Evolutionary conservation across 2,797 vertebrate species (phyloP).

Genomic region (Micromesistius poutassou): DNA sequence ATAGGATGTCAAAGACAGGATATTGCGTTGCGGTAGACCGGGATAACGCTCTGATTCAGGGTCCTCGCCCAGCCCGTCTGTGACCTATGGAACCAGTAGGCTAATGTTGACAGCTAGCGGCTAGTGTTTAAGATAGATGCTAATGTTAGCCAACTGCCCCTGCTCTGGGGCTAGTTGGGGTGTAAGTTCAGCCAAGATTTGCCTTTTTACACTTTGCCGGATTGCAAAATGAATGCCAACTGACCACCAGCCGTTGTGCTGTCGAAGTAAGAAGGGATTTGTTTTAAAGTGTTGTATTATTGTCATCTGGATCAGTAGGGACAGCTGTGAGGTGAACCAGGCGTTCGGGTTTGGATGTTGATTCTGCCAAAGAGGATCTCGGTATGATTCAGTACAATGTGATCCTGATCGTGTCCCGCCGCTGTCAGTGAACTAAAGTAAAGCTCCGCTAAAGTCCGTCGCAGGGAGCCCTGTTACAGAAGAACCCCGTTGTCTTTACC

Average conservation of each 20-base stretch:
- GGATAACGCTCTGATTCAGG: neutral
- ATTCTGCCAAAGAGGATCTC: neutral
- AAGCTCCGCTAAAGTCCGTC: neutral
- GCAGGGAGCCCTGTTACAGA: neutral
- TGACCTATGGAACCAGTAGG: constrained; percentile 3
- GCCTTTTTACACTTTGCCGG: neutral
- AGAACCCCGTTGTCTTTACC: no score
- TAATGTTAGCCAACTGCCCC: neutral
- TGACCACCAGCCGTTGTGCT: neutral
- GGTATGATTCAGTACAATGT: neutral
- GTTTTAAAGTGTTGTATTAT: neutral
- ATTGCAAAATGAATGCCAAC: neutral
- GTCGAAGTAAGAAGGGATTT: neutral
- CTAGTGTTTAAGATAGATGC: neutral
- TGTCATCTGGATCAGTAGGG: neutral
- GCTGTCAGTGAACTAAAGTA: neutral
- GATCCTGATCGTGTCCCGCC: neutral
- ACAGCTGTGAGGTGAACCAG: neutral
- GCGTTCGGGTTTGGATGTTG: neutral
- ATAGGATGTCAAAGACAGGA: neutral
- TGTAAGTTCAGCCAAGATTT: neutral
- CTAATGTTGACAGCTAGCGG: constrained; percentile 6
- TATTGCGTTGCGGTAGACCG: neutral
- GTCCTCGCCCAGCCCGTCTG: neutral
- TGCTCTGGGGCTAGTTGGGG: neutral